These are phyloP conservation scores for Megalops cyprinoides DNA, from an alignment of 2,797 vertebrate species.

Conservation along the genomic window DNA sequence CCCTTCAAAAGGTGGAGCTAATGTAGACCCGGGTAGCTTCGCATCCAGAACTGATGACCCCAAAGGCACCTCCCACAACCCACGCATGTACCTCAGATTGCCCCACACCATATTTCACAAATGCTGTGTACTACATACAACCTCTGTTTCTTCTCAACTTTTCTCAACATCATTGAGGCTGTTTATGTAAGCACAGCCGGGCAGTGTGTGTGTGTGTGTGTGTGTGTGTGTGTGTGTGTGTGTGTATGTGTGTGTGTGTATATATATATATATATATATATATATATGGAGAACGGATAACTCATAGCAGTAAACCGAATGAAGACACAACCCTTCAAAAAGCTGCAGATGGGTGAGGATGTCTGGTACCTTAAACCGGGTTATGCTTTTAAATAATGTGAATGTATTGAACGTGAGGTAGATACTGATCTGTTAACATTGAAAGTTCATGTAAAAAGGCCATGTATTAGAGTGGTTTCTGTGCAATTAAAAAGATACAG, in stretches of 20 bases:
- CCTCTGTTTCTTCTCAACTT: not conserved
- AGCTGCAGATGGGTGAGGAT: not conserved
- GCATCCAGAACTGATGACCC: slow-evolving; percentile 1
- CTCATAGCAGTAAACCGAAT: not conserved
- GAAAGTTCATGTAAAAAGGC: too few relatives aligned
- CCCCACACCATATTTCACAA: not conserved
- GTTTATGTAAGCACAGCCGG: not conserved
- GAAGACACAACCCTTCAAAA: not conserved
- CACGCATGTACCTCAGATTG: not conserved
- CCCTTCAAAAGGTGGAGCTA: not conserved
- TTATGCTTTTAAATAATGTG: not conserved
- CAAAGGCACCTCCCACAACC: not conserved
- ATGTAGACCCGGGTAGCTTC: not conserved
- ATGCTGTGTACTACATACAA: too few relatives aligned
- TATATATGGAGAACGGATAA: not conserved
- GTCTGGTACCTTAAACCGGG: not conserved
- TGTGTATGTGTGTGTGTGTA: too few relatives aligned
- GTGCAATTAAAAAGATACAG: not conserved
- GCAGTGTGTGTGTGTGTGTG: too few relatives aligned
- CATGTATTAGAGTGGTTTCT: not conserved
- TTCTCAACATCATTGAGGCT: too few relatives aligned
- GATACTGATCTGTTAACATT: too few relatives aligned
- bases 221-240: too few relatives aligned
- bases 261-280: too few relatives aligned
- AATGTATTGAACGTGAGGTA: not conserved